Percentiles rank a stretch among this genome's conserved stretches.
These are phyloP conservation scores for Choristoneura fumiferana DNA, from an alignment of 1,140 invertebrate genomes.

Conservation along the genomic window DNA sequence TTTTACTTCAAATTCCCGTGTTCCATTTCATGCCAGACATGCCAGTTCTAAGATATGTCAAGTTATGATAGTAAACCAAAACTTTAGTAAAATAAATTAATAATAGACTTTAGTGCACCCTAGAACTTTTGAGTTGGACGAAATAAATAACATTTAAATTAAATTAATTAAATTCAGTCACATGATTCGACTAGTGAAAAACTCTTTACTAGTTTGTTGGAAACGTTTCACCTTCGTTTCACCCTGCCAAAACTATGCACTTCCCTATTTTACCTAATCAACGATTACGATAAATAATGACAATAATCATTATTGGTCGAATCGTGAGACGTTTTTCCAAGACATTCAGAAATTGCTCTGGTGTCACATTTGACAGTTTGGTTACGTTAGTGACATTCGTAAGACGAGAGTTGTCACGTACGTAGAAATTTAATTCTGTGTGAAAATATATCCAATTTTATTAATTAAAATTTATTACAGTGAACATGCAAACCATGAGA, in stretches of 20 bases:
- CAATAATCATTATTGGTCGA: not conserved
- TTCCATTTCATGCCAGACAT: constrained; percentile 57
- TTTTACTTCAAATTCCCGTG: constrained; percentile 53
- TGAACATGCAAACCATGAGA: constrained; percentile 17
- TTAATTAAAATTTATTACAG: constrained; percentile 21
- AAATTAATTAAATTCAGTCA: no score
- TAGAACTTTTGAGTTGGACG: no score
- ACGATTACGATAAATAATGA: no score
- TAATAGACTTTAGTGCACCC: no score
- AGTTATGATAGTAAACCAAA: not conserved
- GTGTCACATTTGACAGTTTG: constrained; percentile 9
- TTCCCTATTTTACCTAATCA: no score
- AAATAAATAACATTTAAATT: no score
- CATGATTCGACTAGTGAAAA: no score
- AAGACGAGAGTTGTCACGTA: constrained; percentile 6
- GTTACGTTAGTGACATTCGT: constrained; percentile 9
- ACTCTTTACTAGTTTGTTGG: no score
- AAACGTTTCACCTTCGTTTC: no score
- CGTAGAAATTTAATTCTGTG: constrained; percentile 14
- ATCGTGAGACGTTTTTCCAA: not conserved
- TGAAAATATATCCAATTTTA: constrained; percentile 19
- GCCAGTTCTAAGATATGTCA: no score
- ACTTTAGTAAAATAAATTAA: no score
- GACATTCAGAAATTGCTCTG: not conserved
- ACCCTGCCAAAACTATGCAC: no score